These are phyloP conservation scores for Agrochola lychnidis DNA, from an alignment of 2,888 invertebrate genomes.

Conservation along the genomic window DNA sequence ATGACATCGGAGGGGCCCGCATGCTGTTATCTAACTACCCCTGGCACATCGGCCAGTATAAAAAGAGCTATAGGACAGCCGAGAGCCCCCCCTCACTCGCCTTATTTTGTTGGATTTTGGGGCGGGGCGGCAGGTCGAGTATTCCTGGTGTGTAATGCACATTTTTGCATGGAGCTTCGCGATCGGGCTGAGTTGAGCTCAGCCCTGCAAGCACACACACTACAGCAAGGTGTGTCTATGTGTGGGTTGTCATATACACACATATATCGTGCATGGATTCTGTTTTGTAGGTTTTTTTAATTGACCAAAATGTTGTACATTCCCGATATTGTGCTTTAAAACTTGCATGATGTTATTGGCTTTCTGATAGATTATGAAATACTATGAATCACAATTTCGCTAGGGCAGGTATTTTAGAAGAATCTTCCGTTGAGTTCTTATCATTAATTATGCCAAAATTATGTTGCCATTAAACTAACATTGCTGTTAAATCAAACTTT, in stretches of 20 bases:
- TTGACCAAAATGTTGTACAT: constrained; percentile 56
- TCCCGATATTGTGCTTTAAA: constrained; percentile 39
- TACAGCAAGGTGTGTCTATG: constrained; percentile 20
- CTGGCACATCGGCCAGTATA: constrained; percentile 76
- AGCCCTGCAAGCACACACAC: constrained; percentile 82
- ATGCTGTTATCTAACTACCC: constrained; percentile 83
- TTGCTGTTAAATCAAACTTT: background rate
- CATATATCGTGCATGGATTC: constrained; percentile 47
- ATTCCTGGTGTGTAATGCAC: constrained; percentile 83
- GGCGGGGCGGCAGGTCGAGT: constrained; percentile 79
- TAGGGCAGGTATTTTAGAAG: background rate
- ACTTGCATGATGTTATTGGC: constrained; percentile 17
- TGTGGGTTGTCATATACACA: constrained; percentile 54
- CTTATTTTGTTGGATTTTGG: constrained; percentile 74
- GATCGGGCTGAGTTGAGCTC: constrained; percentile 83
- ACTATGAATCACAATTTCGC: background rate
- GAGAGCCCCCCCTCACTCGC: constrained; percentile 71
- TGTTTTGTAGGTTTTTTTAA: constrained; percentile 64
- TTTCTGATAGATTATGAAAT: background rate
- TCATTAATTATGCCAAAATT: background rate
- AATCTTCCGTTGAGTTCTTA: background rate
- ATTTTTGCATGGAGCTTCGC: constrained; percentile 89
- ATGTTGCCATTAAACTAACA: background rate
- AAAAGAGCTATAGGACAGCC: constrained; percentile 79
- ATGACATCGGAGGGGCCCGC: constrained; percentile 82